Base-by-base conservation (phyloP, 30 jellyfish, hydroid and myxozoan species). In the Aurelia sp. region DNA sequence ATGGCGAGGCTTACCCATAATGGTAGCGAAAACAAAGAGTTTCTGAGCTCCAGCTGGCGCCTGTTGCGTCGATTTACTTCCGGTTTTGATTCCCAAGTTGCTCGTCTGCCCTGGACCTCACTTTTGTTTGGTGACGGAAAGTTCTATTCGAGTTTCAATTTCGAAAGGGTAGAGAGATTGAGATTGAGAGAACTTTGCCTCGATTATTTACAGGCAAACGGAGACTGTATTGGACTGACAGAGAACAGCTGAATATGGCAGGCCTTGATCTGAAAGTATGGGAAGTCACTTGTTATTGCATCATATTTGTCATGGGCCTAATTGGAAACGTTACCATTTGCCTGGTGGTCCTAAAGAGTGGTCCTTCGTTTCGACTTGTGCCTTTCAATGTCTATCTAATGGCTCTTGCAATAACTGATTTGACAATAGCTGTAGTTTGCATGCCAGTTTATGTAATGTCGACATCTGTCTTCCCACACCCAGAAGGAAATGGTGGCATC, bases 391-490 rank as follows among this genome's bases (percentile, higher is more conserved):
- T 86, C 6, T 62, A 71, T 48, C 73, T 92, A n/a, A 18, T 87
- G 76, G 90, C 92, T 53, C 82, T 92, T 16, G 95, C 98, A 19
- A n/a, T 67, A 2, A 72, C 87, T 11, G 98, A 92, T 65, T 57
- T 92, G 75, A 7, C 48, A 19, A 40, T 81, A 23, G 73, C 97
- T 10, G 73, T 86, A 3, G 62, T 82, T 10, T 58, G 90, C 13
- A 21, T 92, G 12, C 98, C 98, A 48, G 53, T 66, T 27, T 92
- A 92, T 48, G 63, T 86, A 0, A 64, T 86, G 77, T 78, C 96
- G n/a, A 78, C 98, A 4, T 70, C 85, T 7, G 22, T 52, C 9
- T 86, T 86, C 69, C 79, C 60, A 35, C 98, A 86, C 66, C 97
- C 96, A 1, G 23, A 60, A 0, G 98, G 97, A 13, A 44, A 8